Conservation (phyloP, 1,140 invertebrate species). For the Lithobius niger region DNA sequence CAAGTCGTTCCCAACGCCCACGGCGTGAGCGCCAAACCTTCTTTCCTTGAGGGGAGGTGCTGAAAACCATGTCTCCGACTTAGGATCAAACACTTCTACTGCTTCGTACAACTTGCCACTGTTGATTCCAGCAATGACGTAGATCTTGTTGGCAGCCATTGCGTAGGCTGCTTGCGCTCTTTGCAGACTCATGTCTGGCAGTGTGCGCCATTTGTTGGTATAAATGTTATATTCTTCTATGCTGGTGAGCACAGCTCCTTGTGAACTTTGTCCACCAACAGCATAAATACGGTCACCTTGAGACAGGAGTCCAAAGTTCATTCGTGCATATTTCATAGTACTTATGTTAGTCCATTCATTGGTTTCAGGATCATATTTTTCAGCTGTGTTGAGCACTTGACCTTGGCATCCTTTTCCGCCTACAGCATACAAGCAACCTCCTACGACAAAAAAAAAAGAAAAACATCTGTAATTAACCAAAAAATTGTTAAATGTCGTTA, state of each 20-base stretch:
- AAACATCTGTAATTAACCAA: not conserved
- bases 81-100: constrained; percentile 6
- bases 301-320: constrained; percentile 41
- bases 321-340: constrained; percentile 43
- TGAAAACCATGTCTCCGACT: constrained; percentile 4
- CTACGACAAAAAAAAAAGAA: not conserved
- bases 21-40: constrained; percentile 3
- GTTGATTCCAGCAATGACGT: constrained; percentile 50
- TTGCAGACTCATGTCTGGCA: constrained; percentile 51
- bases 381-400: constrained; percentile 51
- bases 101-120: constrained; percentile 8
- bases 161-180: constrained; percentile 53
- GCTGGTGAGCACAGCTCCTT: constrained; percentile 33
- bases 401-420: constrained; percentile 3
- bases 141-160: constrained; percentile 53
- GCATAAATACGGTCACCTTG: constrained; percentile 31
- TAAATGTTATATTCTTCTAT: constrained; percentile 44
- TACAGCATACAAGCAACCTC: constrained; percentile 5
- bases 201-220: constrained; percentile 41
- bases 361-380: constrained; percentile 64
- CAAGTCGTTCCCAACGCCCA: constrained; percentile 3
- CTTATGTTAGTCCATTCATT: constrained; percentile 74
- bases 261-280: constrained; percentile 38
- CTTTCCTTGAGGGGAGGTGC: constrained; percentile 2
- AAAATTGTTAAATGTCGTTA: not conserved